Conservation (phyloP, 2,113 vertebrate genomes). For the Hyaena hyaena region DNA sequence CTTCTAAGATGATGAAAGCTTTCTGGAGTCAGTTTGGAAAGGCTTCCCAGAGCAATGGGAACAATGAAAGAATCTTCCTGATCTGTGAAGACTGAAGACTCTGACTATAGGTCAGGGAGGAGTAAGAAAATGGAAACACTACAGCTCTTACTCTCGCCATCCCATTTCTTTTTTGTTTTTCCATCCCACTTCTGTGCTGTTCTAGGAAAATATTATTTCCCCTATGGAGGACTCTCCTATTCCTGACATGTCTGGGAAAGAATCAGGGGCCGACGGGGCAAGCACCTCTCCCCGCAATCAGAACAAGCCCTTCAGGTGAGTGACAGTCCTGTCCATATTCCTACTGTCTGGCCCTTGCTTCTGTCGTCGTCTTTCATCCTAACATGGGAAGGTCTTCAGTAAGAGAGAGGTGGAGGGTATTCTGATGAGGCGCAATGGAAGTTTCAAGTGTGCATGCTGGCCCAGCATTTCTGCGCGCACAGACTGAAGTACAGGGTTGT, state of each 20-base stretch:
- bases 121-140: neutral
- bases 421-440: neutral
- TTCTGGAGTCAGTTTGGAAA: neutral
- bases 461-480: neutral
- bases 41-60: neutral
- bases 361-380: neutral
- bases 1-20: slow-evolving; percentile 9
- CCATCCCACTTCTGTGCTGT: fast-evolving
- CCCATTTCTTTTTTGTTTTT: too few relatives aligned
- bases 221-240: slow-evolving; percentile 99
- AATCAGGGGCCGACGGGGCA: slow-evolving; percentile 92
- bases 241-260: slow-evolving; percentile 95
- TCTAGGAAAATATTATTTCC: slow-evolving; percentile 98
- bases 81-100: neutral
- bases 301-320: slow-evolving; percentile 97
- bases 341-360: neutral
- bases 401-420: neutral
- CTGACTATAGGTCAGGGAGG: neutral
- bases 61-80: neutral
- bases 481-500: neutral
- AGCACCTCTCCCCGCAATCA: slow-evolving; percentile 97
- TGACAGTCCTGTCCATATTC: neutral
- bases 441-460: neutral
- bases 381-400: neutral
- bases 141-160: fast-evolving